A percentile compares a stretch with the other conserved stretches of the same genome.
Evolutionary conservation across 2,888 invertebrate genomes (phyloP).

Genomic region (Drosophila subquinaria): DNA sequence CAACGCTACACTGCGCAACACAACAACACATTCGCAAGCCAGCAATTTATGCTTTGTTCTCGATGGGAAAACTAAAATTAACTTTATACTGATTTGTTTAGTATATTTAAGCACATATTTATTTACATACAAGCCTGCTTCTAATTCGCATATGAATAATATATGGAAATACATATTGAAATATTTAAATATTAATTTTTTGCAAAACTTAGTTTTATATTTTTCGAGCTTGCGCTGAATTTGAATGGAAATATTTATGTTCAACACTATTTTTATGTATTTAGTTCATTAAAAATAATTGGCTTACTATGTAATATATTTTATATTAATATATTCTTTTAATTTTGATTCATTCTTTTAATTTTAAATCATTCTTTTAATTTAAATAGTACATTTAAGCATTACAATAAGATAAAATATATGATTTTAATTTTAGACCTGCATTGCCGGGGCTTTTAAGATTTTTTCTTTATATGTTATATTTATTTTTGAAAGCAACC

Average conservation of each 20-base stretch:
- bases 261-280: neutral
- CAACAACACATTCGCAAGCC: slow-evolving; percentile 16
- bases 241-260: no score
- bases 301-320: neutral
- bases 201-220: neutral
- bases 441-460: no score
- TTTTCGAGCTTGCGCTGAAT: no score
- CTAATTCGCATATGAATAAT: neutral
- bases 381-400: no score
- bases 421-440: no score
- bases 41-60: slow-evolving; percentile 55
- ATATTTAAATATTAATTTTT: neutral
- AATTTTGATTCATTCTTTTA: no score
- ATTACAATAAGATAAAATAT: no score
- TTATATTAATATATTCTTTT: no score
- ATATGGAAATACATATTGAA: slow-evolving; percentile 1
- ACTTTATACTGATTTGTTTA: slow-evolving; percentile 7
- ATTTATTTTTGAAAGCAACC: no score
- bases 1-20: slow-evolving; percentile 54
- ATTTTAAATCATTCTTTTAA: no score
- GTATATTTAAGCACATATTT: neutral
- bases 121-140: neutral
- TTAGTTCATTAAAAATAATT: neutral
- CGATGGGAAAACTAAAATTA: slow-evolving; percentile 36
- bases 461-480: no score